Base-by-base conservation (phyloP, 2,797 vertebrate species). In the Neoniphon sammara region DNA sequence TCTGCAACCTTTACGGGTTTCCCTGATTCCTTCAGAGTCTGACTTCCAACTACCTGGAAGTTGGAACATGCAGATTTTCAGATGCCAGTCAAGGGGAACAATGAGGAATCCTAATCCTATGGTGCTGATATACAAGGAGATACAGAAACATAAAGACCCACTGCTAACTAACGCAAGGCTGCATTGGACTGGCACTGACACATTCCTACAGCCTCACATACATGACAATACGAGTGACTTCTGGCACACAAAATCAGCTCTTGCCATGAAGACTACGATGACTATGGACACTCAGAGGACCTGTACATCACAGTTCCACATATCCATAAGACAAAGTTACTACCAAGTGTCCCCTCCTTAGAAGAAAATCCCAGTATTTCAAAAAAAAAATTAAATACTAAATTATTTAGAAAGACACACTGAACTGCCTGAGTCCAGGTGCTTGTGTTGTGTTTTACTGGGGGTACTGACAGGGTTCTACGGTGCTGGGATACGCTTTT, bases 1-100 rank as follows among this genome's bases (percentile, higher is more conserved):
- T 99, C 97, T 1, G 96, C 97, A n/a, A 98, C 96, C 89, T 94
- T 97, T 74, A 99, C 93, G 2, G 97, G 96, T 88, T 95, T 97
- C 58, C 92, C 80, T 49, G 91, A 91, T 71, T 96, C 96, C 89
- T 95, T 97, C 70, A 96, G 81, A 0, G 85, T 87, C 73, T 97
- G 96, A 88, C 93, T 93, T 78, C 96, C 96, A 6, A 94, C 94
- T 80, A 98, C 94, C 97, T 99, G 49, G 4, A 73, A 63, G 75
- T 52, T 31, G 31, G n/a, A 67, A 76, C 47, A 58, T 2, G 25
- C n/a, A 73, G 47, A 73, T 46, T 61, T 75, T 21, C 47, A 64
- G 36, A 52, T 30, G 52, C 85, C 52, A 75, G 12, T 23, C 15
- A 9, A 17, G 7, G 1, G 2, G 34, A 7, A 4, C 11, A 68